These are phyloP conservation scores for Saiga tatarica DNA, from an alignment of 2,113 vertebrate species.

Conservation along the genomic window DNA sequence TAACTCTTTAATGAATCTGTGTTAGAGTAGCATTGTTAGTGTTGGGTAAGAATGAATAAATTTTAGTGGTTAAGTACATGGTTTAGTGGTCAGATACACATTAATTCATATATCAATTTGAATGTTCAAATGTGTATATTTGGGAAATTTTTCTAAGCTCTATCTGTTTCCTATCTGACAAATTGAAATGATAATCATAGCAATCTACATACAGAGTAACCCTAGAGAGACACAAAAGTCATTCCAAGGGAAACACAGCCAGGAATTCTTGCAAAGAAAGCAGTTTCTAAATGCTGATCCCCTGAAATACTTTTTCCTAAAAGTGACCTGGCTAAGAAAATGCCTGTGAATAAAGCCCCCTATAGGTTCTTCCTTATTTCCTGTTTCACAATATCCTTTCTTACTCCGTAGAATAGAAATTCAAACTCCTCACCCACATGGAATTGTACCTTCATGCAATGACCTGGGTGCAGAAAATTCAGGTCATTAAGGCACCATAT, in stretches of 20 bases:
- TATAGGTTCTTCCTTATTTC: not conserved
- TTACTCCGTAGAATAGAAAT: not conserved
- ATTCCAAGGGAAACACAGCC: not conserved
- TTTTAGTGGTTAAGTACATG: not conserved
- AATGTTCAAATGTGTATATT: not conserved
- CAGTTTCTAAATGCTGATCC: not conserved
- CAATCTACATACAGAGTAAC: not conserved
- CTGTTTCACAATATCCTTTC: not conserved
- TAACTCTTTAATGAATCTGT: not conserved
- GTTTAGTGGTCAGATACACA: not conserved
- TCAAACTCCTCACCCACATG: not conserved
- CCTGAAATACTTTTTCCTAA: not conserved
- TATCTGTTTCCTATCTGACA: not conserved
- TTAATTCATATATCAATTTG: not conserved
- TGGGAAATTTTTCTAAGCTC: not conserved
- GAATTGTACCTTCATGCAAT: not conserved
- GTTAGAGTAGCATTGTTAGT: not conserved
- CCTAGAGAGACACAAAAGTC: not conserved
- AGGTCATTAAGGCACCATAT: not conserved
- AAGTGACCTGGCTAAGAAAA: not conserved
- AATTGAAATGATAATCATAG: not conserved
- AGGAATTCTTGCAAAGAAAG: not conserved
- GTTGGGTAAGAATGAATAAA: not conserved
- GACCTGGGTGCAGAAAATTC: not conserved
- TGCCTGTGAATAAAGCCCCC: not conserved